Percentiles rank a stretch among this genome's conserved stretches.
Evolutionary conservation across 2,888 invertebrate genomes (phyloP).

Genomic region (Uropetala carovei): DNA sequence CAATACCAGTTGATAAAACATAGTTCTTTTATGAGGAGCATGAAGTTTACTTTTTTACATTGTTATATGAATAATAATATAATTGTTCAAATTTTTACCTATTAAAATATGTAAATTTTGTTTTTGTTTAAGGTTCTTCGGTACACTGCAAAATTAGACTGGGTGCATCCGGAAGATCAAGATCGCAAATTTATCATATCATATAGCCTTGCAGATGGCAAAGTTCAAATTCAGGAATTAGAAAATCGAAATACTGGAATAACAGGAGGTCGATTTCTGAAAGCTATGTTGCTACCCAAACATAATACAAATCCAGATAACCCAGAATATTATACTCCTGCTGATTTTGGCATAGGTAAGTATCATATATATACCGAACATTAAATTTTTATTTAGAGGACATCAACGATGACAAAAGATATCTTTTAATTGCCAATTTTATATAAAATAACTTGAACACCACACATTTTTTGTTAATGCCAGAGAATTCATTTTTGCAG

Average conservation of each 20-base stretch:
- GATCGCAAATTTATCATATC: constrained; percentile 86
- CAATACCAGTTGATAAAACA: no score
- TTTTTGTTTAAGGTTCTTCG: constrained; percentile 73
- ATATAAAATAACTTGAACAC: not conserved
- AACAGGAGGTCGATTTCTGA: constrained; percentile 85
- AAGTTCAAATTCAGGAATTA: constrained; percentile 85
- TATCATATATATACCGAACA: not conserved
- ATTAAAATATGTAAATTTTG: not conserved
- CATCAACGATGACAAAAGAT: not conserved
- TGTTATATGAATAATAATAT: no score
- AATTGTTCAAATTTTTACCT: no score
- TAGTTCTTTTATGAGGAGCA: no score
- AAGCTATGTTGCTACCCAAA: constrained; percentile 81
- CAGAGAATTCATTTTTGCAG: not conserved
- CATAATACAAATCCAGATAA: constrained; percentile 83
- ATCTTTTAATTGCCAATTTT: not conserved
- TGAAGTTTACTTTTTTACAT: no score
- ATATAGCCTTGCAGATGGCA: constrained; percentile 86
- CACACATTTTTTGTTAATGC: no score
- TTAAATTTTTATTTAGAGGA: not conserved
- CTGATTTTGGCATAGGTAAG: constrained; percentile 87
- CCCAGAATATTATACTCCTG: constrained; percentile 86
- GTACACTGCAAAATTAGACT: constrained; percentile 87
- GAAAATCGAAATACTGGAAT: constrained; percentile 86
- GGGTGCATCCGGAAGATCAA: constrained; percentile 86